Evolutionary conservation across 2,113 vertebrate species (phyloP).

Genomic region (Mugil cephalus): DNA sequence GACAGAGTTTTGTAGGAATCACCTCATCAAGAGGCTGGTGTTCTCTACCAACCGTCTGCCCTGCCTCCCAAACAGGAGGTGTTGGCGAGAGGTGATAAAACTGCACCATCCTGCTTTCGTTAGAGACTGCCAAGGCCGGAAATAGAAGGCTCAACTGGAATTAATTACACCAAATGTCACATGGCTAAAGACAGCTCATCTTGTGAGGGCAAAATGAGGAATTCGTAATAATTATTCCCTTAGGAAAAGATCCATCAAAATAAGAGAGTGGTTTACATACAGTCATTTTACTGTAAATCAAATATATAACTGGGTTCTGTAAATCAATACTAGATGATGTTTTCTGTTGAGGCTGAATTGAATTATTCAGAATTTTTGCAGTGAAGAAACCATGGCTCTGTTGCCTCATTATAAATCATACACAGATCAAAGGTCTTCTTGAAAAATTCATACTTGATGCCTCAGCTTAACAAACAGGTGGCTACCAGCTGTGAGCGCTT

Average conservation of each 20-base stretch:
- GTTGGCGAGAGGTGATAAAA: conserved; percentile 68
- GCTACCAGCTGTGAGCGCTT: neutral
- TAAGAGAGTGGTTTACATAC: conserved; percentile 9
- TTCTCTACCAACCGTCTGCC: conserved; percentile 33
- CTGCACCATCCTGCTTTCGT: conserved; percentile 59
- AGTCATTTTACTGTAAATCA: conserved; percentile 21
- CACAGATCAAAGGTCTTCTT: conserved; percentile 31
- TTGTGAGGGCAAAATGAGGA: conserved; percentile 62
- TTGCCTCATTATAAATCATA: conserved; percentile 12
- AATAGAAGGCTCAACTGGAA: conserved; percentile 81
- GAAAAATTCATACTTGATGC: neutral
- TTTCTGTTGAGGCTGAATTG: conserved; percentile 14
- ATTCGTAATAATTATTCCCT: conserved; percentile 77
- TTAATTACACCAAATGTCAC: conserved; percentile 83
- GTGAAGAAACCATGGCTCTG: neutral
- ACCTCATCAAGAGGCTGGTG: conserved; percentile 16
- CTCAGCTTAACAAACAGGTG: conserved; percentile 13
- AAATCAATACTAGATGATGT: neutral
- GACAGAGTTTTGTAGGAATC: conserved; percentile 13
- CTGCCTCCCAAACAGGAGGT: conserved; percentile 46
- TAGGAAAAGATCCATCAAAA: conserved; percentile 65
- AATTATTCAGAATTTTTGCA: conserved; percentile 19
- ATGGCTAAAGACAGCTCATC: conserved; percentile 70
- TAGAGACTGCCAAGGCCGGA: conserved; percentile 63
- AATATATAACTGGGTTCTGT: conserved; percentile 16